Percentiles rank a stretch among this genome's conserved stretches.
phyloP scores from a whole-genome alignment of 1,140 invertebrate species.

The Melipona quadrifasciata region DNA sequence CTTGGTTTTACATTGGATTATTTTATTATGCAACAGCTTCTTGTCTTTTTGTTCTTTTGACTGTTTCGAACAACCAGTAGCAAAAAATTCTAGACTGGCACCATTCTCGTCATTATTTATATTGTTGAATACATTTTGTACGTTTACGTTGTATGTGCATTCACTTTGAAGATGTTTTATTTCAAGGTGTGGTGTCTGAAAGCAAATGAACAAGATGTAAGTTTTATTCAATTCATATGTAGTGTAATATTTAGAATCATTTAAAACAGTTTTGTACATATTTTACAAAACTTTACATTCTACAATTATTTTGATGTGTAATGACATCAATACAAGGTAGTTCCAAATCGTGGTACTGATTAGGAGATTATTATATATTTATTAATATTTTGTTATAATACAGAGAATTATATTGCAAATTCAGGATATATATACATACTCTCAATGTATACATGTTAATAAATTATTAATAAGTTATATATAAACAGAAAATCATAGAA shows the following conservation, averaged over 20 bases:
- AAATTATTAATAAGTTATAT: too few relatives aligned
- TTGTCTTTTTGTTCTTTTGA: constrained; percentile 25
- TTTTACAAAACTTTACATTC: too few relatives aligned
- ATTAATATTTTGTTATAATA: too few relatives aligned
- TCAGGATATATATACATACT: too few relatives aligned
- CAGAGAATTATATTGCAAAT: too few relatives aligned
- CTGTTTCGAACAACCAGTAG: constrained; percentile 59
- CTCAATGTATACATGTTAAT: too few relatives aligned
- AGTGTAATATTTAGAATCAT: not conserved
- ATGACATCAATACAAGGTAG: too few relatives aligned
- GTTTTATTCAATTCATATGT: not conserved
- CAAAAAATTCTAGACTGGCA: constrained; percentile 63
- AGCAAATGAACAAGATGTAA: not conserved
- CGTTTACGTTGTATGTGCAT: constrained; percentile 67
- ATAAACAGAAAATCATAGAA: too few relatives aligned
- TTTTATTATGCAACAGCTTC: constrained; percentile 49
- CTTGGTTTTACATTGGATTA: constrained; percentile 63
- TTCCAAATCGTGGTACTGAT: too few relatives aligned
- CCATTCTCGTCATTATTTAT: constrained; percentile 50
- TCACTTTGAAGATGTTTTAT: constrained; percentile 61
- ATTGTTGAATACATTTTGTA: constrained; percentile 51
- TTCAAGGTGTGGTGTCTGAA: constrained; percentile 63
- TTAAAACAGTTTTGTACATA: too few relatives aligned
- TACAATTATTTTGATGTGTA: too few relatives aligned
- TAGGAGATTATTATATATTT: too few relatives aligned